phyloP scores from a whole-genome alignment of 30 jellyfish, hydroid and myxozoan species.

The Turritopsis rubra region DNA sequence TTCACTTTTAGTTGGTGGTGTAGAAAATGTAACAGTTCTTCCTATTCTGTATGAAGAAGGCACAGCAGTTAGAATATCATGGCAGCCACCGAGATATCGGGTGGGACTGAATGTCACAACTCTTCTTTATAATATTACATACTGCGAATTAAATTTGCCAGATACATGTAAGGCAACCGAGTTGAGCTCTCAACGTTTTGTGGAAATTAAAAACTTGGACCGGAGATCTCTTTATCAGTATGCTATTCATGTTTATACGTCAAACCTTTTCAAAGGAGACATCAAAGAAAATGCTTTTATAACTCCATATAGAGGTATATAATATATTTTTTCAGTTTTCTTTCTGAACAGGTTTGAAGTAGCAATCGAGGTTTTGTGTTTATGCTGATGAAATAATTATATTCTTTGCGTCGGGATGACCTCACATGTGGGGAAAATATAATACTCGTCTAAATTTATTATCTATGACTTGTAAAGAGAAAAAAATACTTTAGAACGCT shows the following conservation, averaged over 20 bases:
- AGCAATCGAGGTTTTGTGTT: no score
- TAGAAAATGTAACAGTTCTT: background rate
- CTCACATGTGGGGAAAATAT: no score
- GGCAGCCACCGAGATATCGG: constrained; percentile 7
- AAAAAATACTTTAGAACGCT: no score
- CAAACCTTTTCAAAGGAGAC: background rate
- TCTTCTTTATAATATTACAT: constrained; percentile 1
- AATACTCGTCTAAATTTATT: no score
- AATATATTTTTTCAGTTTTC: background rate
- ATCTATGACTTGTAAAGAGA: no score
- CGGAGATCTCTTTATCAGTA: background rate
- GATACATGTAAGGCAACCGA: background rate
- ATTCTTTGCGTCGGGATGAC: no score
- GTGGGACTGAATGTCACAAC: background rate
- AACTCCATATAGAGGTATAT: background rate
- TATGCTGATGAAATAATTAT: background rate
- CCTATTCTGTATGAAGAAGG: constrained; percentile 3
- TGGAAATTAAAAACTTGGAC: background rate
- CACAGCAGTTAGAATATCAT: constrained; percentile 7
- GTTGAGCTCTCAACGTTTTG: background rate
- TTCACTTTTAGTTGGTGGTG: background rate
- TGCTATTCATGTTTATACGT: background rate
- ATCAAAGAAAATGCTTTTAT: background rate
- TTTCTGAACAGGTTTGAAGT: background rate
- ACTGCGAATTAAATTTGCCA: constrained; percentile 22